A percentile compares a stretch with the other conserved stretches of the same genome.
Evolutionary conservation across 2,797 vertebrate genomes (phyloP).

Genomic region (Urocyon cinereoargenteus): DNA sequence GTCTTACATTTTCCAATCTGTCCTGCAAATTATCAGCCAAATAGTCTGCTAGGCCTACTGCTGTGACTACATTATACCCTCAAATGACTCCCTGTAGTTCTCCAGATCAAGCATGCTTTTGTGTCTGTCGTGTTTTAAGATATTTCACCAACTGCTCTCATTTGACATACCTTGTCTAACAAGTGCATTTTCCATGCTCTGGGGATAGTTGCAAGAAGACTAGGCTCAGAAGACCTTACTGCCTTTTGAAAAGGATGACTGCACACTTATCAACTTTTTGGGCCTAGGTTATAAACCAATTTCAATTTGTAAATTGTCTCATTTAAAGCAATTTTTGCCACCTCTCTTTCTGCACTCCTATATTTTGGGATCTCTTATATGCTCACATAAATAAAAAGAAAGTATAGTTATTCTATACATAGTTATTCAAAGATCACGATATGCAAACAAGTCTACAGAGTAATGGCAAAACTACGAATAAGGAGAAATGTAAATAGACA

Average conservation of each 20-base stretch:
- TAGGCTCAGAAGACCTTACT: neutral
- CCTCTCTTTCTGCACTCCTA: neutral
- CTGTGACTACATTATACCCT: constrained; percentile 1
- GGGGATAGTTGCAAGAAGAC: neutral
- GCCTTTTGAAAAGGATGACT: neutral
- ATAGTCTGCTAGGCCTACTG: neutral
- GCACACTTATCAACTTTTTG: neutral
- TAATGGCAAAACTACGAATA: neutral
- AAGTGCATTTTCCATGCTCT: neutral
- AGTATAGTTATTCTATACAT: neutral
- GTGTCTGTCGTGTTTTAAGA: constrained; percentile 32
- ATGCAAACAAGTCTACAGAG: neutral
- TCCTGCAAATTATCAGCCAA: constrained; percentile 48
- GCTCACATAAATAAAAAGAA: constrained; percentile 30
- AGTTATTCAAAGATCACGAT: neutral
- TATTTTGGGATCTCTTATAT: neutral
- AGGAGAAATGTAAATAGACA: neutral
- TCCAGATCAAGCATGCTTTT: neutral
- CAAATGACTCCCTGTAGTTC: neutral
- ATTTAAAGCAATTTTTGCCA: neutral
- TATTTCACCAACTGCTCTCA: neutral
- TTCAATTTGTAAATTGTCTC: neutral
- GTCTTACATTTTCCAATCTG: constrained; percentile 43
- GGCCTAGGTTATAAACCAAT: neutral
- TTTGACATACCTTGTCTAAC: neutral